Percentiles rank a stretch among this genome's conserved stretches.
These are phyloP conservation scores for Drosophila subquinaria DNA, from an alignment of 2,888 invertebrate genomes.

Conservation along the genomic window DNA sequence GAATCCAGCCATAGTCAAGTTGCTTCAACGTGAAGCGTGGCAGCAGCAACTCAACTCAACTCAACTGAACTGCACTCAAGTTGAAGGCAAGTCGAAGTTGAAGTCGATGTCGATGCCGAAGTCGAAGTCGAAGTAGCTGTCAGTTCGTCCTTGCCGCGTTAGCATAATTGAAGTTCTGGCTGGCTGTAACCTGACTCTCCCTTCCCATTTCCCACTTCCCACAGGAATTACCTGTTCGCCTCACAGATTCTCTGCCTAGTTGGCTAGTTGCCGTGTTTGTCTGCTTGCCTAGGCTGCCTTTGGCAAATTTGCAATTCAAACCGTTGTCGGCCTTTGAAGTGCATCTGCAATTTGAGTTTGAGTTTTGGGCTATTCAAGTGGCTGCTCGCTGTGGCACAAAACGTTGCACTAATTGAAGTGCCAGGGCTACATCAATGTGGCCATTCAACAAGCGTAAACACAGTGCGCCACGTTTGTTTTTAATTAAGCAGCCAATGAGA, in stretches of 20 bases:
- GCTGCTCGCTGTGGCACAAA: constrained; percentile 34
- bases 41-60: constrained; percentile 11
- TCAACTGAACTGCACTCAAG: constrained; percentile 32
- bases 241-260: constrained; percentile 3
- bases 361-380: constrained; percentile 36
- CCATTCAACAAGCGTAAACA: constrained; percentile 30
- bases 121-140: constrained; percentile 23
- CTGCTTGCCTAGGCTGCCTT: constrained; percentile 11
- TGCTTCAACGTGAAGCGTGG: constrained; percentile 12
- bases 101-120: constrained; percentile 13
- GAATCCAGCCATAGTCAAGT: constrained; percentile 8
- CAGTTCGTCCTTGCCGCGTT: constrained; percentile 25
- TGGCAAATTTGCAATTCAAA: constrained; percentile 74
- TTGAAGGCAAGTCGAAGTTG: constrained; percentile 26
- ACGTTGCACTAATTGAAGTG: constrained; percentile 77
- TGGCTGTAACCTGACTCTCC: neutral
- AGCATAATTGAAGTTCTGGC: constrained; percentile 31
- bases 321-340: constrained; percentile 48
- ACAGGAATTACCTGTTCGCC: constrained; percentile 28
- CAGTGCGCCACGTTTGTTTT: constrained; percentile 40
- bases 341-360: constrained; percentile 57
- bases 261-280: neutral
- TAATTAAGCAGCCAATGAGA: constrained; percentile 42
- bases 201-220: neutral
- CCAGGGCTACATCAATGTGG: constrained; percentile 29